phyloP scores from a whole-genome alignment of 2,797 vertebrate genomes.

The Staurois parvus region DNA sequence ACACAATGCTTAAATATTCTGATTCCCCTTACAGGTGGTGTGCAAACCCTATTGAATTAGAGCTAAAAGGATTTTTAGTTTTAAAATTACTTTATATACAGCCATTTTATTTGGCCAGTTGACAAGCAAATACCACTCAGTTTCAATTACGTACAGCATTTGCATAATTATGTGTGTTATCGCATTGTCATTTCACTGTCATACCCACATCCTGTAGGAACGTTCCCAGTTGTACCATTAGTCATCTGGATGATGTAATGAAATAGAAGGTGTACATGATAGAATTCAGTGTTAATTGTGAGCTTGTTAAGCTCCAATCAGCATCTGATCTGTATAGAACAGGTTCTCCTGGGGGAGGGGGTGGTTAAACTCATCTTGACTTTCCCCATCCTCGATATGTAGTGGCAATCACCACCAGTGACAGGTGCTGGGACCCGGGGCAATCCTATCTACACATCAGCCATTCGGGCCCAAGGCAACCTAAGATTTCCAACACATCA shows the following conservation, averaged over 20 bases:
- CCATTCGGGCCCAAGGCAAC: slow-evolving; percentile 1
- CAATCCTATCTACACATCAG: neutral
- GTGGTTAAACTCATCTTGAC: neutral
- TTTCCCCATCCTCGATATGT: neutral
- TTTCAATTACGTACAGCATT: neutral
- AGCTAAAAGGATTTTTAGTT: no score
- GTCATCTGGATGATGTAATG: neutral
- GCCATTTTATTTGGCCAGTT: no score
- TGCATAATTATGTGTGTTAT: neutral
- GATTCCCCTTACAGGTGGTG: no score
- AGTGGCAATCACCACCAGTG: neutral
- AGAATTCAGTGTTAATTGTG: no score
- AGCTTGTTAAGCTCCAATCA: no score
- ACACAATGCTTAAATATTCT: no score
- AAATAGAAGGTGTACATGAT: no score
- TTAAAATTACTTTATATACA: no score
- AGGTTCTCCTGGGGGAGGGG: no score
- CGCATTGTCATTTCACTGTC: neutral
- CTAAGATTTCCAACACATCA: slow-evolving; percentile 28
- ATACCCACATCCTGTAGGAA: neutral
- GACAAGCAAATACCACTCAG: neutral
- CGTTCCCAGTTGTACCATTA: neutral
- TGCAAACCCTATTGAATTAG: no score
- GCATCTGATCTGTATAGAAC: no score
- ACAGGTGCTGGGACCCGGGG: slow-evolving; percentile 18